Evolutionary conservation across 2,113 vertebrate genomes (phyloP), one percentile per base, ranked within the genome.

Genomic region (Peucedramus taeniatus): DNA sequence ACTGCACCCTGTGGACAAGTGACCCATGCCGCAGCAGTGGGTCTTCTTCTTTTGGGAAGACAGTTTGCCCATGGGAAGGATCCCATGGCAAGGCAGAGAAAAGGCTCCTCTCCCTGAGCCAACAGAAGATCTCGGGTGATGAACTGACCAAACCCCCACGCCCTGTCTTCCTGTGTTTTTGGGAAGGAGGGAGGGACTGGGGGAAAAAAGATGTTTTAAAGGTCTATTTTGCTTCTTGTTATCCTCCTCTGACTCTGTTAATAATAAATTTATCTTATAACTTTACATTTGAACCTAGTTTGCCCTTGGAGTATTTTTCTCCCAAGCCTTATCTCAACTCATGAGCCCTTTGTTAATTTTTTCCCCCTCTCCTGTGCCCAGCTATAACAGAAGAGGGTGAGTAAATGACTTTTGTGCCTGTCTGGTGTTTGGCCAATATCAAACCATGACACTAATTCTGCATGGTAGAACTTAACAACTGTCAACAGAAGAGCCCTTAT

Each of bases 401-500:
- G 24, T 22, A 8, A 78, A 64, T 5, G 6, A 35, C 26, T 66
- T 45, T 26, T 0, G 0, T 66, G 77, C 10, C 7, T 80, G 27
- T 30, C 33, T 65, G 27, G 6, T 14, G 13, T 56, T 66, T 56
- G 50, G 50, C 50, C 40, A 80, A 6, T 31, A 54, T 45, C 20
- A 54, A 45, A 35, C 15, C 33, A 20, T 1, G 1, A 39, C 27
- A 26, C 63, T 90, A 89, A 82, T 79, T 96, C 78, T 90, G 57
- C 54, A 51, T 64, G 30, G 64, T 77, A 97, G 82, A 33, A 60
- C 9, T 85, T 91, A 35, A 24, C 59, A 87, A 35, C 14, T 70
- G 89, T 81, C 83, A 96, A 90, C 13, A 87, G 82, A 95, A 95
- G 83, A 11, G 7, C 17, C 59, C 44, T 83, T 4, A 4, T 59